Evolutionary conservation across 2,797 vertebrate genomes (phyloP), one percentile per base, ranked within the genome.

Genomic region (Phrynocephalus forsythii): DNA sequence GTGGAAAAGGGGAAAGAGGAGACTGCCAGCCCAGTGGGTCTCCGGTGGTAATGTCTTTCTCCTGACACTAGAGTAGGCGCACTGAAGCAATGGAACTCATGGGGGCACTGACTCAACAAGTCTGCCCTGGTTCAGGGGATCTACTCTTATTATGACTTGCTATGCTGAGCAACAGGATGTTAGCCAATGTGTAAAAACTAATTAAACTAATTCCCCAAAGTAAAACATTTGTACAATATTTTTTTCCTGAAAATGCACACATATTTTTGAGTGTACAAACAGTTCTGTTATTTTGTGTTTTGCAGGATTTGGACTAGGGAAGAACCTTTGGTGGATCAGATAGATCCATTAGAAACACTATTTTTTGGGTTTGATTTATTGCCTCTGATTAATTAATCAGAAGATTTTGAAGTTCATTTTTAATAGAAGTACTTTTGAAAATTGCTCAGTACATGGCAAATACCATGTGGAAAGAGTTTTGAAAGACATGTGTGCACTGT

Each of bases 1-100:
- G 1, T 78, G 38, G 66, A 90, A 76, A 89, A 91, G 52, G 52
- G 52, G 52, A 56, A 13, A 56, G 52, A 2, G 52, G 52, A 56
- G 52, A 56, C 52, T 10, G 6, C 52, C 10, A 56, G 52, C 11
- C 52, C 52, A 56, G 9, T 56, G 52, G 52, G 52, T 9, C 11
- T 13, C 52, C 13, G 52, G 52, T 56, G 52, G 52, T 56, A 1
- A 13, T 56, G 52, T 56, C 52, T 56, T 56, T 56, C 11, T 56
- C 52, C 52, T 78, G 11, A 6, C 28, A 78, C 1, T 63, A 63
- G 60, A 63, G 60, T 63, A 63, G 18, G 60, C 60, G 15, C 60
- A 63, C 20, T 63, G 60, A 63, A 63, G 60, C 60, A 63, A 20
- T 63, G 13, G 16, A 63, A 63, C 18, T 16, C 22, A 63, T 20